Base-by-base conservation (phyloP, 2,888 invertebrate genomes). In the Pollenia griseotomentosa region DNA sequence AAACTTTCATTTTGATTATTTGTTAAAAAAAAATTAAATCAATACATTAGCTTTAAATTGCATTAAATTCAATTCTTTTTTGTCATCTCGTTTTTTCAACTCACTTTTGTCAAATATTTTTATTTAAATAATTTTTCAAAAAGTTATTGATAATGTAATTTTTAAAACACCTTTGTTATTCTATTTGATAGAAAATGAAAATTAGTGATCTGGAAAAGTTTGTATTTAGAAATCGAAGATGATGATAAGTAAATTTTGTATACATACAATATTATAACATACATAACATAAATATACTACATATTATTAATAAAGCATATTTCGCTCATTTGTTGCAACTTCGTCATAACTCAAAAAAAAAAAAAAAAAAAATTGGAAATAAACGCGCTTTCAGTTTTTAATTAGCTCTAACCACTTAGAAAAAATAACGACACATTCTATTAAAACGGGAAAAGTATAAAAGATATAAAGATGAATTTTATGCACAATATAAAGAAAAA, bases 231-330 rank as follows among this genome's bases (percentile, higher is more conserved):
- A n/a, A 71, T 48, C 57, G 48, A 63, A 65, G 53, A 75, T n/a
- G 51, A 68, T 48, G 14, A 44, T 19, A 57, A 44, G 7, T 78
- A 33, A 33, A 33, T 78, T 78, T 16, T 61, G 40, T 48, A 74
- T 46, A 51, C 57, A 65, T 79, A 68, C 66, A 79, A 46, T 83
- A 68, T 23, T 71, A 75, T 5, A n/a, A 16, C 44, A 59, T 40
- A 57, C 51, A 44, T 46, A 74, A 66, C 65, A 73, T 73, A 63
- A 55, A 73, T 73, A 55, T 53, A 68, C 42, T 63, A 80, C 51
- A 33, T 78, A 77, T 77, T 8, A 83, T 55, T 66, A 82, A 70
- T 68, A 33, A 33, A 33, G 16, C 48, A 79, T 70, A 78, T 46
- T 59, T 23, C 70, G 33, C 33, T 33, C 33, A 33, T 33, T 33